Evolutionary conservation across 2,797 vertebrate species (phyloP).

Genomic region (Dicrostonyx torquatus): DNA sequence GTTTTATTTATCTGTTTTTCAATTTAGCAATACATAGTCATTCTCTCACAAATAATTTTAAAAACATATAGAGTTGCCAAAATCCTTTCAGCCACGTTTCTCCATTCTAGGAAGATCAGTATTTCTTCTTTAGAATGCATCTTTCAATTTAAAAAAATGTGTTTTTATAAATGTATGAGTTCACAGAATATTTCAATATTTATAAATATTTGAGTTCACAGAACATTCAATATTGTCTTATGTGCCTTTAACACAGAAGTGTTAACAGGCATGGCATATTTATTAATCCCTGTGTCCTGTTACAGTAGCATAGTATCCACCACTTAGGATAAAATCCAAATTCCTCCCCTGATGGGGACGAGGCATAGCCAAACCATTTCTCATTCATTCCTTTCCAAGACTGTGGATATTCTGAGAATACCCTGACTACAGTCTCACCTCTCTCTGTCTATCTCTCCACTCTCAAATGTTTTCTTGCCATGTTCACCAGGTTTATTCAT

Average conservation of each 20-base stretch:
- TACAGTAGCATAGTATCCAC: not conserved
- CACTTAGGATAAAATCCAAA: not conserved
- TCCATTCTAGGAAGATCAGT: not conserved
- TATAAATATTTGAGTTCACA: not conserved
- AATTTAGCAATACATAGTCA: not conserved
- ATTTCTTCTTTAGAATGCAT: slow-evolving; percentile 38
- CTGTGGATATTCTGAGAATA: not conserved
- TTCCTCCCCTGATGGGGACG: not conserved
- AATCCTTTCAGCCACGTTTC: not conserved
- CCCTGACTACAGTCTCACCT: not conserved
- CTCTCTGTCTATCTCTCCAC: not conserved
- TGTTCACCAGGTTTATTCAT: not conserved
- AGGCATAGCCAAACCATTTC: not conserved
- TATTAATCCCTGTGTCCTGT: not conserved
- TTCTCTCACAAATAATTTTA: slow-evolving; percentile 34
- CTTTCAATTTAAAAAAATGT: not conserved
- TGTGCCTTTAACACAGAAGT: not conserved
- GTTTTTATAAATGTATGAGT: not conserved
- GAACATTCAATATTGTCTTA: not conserved
- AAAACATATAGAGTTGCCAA: not conserved
- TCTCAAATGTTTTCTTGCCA: not conserved
- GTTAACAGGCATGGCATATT: not conserved
- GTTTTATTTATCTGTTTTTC: slow-evolving; percentile 31
- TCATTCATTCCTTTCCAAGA: not conserved
- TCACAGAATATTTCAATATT: not conserved